Evolutionary conservation across 2,888 invertebrate species (phyloP).

Genomic region (Cremastinae sp.): DNA sequence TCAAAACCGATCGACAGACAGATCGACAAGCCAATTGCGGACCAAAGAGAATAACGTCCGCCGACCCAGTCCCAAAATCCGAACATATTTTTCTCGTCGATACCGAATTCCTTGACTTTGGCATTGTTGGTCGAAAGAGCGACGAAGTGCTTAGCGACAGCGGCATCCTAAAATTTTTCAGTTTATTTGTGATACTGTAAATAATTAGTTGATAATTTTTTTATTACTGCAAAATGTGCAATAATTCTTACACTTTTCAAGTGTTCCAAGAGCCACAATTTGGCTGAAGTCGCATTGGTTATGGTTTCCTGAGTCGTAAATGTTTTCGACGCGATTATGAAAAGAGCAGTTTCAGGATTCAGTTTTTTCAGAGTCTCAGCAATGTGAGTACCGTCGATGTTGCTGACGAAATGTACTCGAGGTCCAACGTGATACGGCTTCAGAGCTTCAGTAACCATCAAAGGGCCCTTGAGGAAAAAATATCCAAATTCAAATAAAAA

Average conservation of each 20-base stretch:
- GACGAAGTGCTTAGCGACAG: constrained; percentile 98
- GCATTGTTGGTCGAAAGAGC: constrained; percentile 97
- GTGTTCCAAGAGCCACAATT: constrained; percentile 93
- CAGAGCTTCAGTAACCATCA: constrained; percentile 99
- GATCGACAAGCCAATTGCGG: constrained; percentile 98
- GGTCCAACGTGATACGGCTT: constrained; percentile 94
- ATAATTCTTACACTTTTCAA: constrained; percentile 89
- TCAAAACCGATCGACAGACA: constrained; percentile 95
- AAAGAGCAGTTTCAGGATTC: constrained; percentile 95
- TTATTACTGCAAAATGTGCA: constrained; percentile 23
- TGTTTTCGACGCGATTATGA: constrained; percentile 99
- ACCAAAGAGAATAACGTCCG: constrained; percentile 98
- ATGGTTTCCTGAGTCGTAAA: constrained; percentile 99
- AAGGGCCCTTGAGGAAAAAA: constrained; percentile 87
- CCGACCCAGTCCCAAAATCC: constrained; percentile 99
- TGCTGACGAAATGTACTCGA: constrained; percentile 97
- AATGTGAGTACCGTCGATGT: constrained; percentile 99
- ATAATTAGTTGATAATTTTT: background rate
- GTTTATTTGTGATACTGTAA: background rate
- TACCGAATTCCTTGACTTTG: constrained; percentile 98
- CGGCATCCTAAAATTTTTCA: constrained; percentile 82
- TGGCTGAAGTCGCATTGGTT: constrained; percentile 99
- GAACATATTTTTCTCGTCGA: constrained; percentile 98
- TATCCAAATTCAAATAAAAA: too few relatives aligned
- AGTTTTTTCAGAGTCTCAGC: constrained; percentile 95